Base-by-base conservation (phyloP, 1,140 invertebrate genomes). In the Brachionus rotundiformis region DNA sequence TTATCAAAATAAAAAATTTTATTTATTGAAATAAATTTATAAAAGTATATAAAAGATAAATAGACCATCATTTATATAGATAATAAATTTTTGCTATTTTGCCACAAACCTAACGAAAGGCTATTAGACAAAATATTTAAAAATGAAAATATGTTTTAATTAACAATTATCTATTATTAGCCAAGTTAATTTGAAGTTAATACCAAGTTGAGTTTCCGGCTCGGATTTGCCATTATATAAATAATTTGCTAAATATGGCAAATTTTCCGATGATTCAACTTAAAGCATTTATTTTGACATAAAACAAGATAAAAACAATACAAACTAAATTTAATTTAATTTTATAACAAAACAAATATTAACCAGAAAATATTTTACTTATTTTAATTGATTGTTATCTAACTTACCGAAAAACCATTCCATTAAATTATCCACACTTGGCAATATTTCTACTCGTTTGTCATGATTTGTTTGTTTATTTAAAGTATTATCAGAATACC, bases 321-420 rank as follows among this genome's bases (percentile, higher is more conserved):
- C 47, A 54, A 54, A 54, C 16, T 19, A 54, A 54, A 54, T 54
- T 54, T 8, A 19, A 54, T 49, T 49, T 49, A 49, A 49, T 54
- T 54, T 54, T 54, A 10, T 16, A 19, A 16, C 16, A 8, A 54
- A 54, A 5, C n/a, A 23, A 54, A 54, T 54, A 19, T 19, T 54
- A 54, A 27, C 13, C 23, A 29, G 39, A 27, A 63, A 63, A 63
- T 63, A 63, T 63, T 63, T 63, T 63, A 63, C 61, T 63, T 63
- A 63, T 63, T 63, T 63, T 63, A 63, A 63, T 63, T 63, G 61
- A 63, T 29, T 29, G 13, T 63, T 63, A 29, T 16, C 61, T 63
- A 63, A 63, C 29, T 54, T 54, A 54, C 47, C 47, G 47, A 54
- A 54, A 19, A 54, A 8, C 47, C 47, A 54, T 54, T 54, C 47